These are phyloP conservation scores for Ceriagrion tenellum DNA, from an alignment of 2,888 invertebrate genomes.

Conservation along the genomic window DNA sequence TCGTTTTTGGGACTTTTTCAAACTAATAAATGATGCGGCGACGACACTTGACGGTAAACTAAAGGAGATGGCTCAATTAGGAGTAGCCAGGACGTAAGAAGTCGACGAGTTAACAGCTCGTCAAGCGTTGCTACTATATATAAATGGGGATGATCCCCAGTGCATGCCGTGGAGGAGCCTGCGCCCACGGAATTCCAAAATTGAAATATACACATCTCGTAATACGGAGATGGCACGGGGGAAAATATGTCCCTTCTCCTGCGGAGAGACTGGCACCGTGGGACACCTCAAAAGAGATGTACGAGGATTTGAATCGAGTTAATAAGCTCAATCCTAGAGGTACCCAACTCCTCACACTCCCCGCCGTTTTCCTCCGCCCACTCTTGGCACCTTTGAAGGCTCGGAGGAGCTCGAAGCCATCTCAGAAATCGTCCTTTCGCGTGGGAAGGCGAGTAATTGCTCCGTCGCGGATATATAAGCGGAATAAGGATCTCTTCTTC, in stretches of 20 bases:
- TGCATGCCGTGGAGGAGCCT: background rate
- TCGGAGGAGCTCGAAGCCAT: background rate
- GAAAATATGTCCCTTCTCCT: background rate
- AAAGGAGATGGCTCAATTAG: background rate
- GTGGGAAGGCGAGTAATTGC: constrained; percentile 41
- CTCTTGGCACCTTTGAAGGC: background rate
- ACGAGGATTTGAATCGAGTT: background rate
- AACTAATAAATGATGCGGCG: background rate
- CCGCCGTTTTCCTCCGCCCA: background rate
- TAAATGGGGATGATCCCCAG: background rate
- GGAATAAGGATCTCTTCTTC: background rate
- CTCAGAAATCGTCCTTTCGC: background rate
- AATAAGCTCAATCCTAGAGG: background rate
- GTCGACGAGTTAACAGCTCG: background rate
- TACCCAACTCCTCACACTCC: background rate
- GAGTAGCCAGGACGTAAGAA: background rate
- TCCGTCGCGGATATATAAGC: background rate
- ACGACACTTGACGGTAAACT: background rate
- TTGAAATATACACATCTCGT: background rate
- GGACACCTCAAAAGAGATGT: background rate
- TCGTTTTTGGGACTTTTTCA: too few species aligned
- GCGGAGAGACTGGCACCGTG: background rate
- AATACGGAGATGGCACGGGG: background rate
- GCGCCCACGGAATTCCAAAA: background rate
- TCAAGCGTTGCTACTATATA: background rate